A percentile compares a stretch with the other conserved stretches of the same genome.
These are phyloP conservation scores for Temnothorax ravouxi DNA, from an alignment of 2,888 invertebrate genomes.

Conservation along the genomic window DNA sequence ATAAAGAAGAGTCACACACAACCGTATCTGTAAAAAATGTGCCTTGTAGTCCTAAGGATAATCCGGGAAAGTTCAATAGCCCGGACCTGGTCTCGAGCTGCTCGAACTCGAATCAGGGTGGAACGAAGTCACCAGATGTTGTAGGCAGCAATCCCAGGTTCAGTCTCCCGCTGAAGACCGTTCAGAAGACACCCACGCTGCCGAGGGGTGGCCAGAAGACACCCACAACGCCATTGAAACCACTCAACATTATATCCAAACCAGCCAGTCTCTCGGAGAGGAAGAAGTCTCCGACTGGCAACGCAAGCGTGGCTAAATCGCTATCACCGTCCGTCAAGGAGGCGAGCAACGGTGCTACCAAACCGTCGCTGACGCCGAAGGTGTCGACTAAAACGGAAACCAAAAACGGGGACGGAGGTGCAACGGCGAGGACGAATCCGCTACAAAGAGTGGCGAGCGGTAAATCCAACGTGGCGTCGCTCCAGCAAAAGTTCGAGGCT, in stretches of 20 bases:
- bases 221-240: constrained; percentile 87
- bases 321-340: constrained; percentile 64
- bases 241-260: constrained; percentile 86
- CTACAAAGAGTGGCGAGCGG: constrained; percentile 86
- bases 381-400: constrained; percentile 57
- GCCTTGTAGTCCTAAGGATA: constrained; percentile 80
- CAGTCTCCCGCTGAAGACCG: constrained; percentile 80
- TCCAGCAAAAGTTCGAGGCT: constrained; percentile 93
- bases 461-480: constrained; percentile 91
- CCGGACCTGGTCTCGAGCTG: constrained; percentile 92
- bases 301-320: constrained; percentile 67
- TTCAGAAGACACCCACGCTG: constrained; percentile 83
- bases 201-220: constrained; percentile 82
- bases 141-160: constrained; percentile 76
- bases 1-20: constrained; percentile 74
- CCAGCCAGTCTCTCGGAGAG: constrained; percentile 84
- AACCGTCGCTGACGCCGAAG: constrained; percentile 55
- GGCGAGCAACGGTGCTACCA: constrained; percentile 37
- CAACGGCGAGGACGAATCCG: constrained; percentile 63
- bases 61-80: constrained; percentile 87
- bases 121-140: constrained; percentile 87
- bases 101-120: constrained; percentile 84
- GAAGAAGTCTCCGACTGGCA: constrained; percentile 78
- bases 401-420: constrained; percentile 42
- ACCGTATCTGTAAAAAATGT: constrained; percentile 72